Evolutionary conservation across 2,113 vertebrate genomes (phyloP), one percentile per base, ranked within the genome.

Genomic region (Donacobius atricapilla): DNA sequence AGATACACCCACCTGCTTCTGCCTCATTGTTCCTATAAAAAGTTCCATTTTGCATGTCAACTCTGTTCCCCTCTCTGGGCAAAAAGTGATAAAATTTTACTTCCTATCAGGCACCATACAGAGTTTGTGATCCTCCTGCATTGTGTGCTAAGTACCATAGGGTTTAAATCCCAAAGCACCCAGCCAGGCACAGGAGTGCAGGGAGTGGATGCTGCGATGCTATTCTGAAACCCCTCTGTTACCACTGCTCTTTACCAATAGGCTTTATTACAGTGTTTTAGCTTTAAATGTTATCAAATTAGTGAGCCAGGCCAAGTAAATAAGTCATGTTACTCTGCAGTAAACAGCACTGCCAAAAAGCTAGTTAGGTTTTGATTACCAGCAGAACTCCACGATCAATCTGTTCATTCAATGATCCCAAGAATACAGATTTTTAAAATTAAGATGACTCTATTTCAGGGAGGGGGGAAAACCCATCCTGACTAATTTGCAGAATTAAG

Each of bases 401-500:
- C 96, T 97, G 96, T 96, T 97, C 77, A 4, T 91, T 96, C 88
- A 94, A 70, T 45, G 89, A 97, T 87, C 95, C 95, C 83, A 91
- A 90, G 86, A 94, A 94, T 80, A 93, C 76, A 94, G 71, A 93
- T 95, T 96, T 96, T 96, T 57, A 95, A 97, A 97, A 96, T 83
- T 87, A 83, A 85, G 76, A 97, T 78, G 79, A 96, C 94, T 97
- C 96, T 91, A 7, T 93, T 97, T 91, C 15, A 15, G 84, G 42
- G 82, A 25, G 13, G 24, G 21, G 71, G 25, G 9, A 3, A 40
- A 94, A 72, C 82, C 79, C 72, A 58, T 54, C 48, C 73, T 95
- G 82, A 91, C 97, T 95, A 96, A 97, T 97, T 98, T 97, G 96
- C 79, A 96, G 85, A 97, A 97, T 94, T 96, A 97, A 97, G 96